Evolutionary conservation across 2,888 invertebrate species (phyloP).

Genomic region (Uropetala carovei): DNA sequence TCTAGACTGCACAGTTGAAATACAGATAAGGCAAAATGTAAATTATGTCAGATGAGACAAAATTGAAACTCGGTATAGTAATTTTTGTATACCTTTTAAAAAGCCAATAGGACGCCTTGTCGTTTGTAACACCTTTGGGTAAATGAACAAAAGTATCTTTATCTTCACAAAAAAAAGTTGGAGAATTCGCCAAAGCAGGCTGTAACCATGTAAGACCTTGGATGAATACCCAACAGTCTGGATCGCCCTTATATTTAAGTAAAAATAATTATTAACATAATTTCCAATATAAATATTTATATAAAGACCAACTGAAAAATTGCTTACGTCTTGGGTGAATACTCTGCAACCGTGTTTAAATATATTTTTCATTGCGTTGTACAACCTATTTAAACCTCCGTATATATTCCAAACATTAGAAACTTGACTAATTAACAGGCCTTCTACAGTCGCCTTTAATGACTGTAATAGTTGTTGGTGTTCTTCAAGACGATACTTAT

Average conservation of each 20-base stretch:
- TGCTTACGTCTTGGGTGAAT: slow-evolving; percentile 74
- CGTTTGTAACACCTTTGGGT: slow-evolving; percentile 75
- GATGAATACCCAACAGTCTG: slow-evolving; percentile 78
- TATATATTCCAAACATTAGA: slow-evolving; percentile 80
- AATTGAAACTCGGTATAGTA: not conserved
- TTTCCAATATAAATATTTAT: not conserved
- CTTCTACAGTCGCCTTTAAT: slow-evolving; percentile 79
- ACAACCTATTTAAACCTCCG: slow-evolving; percentile 78
- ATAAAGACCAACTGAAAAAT: not conserved
- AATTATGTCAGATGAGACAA: not conserved
- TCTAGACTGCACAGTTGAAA: slow-evolving; percentile 76
- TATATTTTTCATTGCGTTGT: slow-evolving; percentile 78
- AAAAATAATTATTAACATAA: not conserved
- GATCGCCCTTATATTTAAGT: slow-evolving; percentile 75
- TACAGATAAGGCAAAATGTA: not conserved
- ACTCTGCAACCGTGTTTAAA: slow-evolving; percentile 79
- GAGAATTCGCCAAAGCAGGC: slow-evolving; percentile 77
- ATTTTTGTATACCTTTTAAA: slow-evolving; percentile 73
- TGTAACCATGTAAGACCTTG: slow-evolving; percentile 80
- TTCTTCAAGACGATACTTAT: slow-evolving; percentile 62
- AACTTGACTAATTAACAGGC: slow-evolving; percentile 77
- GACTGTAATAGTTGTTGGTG: slow-evolving; percentile 75
- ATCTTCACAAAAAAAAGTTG: slow-evolving; percentile 71
- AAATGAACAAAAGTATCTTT: slow-evolving; percentile 73
- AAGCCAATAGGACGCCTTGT: slow-evolving; percentile 78